Evolutionary conservation across 2,113 vertebrate genomes (phyloP).

Genomic region (Alexandromys fortis): DNA sequence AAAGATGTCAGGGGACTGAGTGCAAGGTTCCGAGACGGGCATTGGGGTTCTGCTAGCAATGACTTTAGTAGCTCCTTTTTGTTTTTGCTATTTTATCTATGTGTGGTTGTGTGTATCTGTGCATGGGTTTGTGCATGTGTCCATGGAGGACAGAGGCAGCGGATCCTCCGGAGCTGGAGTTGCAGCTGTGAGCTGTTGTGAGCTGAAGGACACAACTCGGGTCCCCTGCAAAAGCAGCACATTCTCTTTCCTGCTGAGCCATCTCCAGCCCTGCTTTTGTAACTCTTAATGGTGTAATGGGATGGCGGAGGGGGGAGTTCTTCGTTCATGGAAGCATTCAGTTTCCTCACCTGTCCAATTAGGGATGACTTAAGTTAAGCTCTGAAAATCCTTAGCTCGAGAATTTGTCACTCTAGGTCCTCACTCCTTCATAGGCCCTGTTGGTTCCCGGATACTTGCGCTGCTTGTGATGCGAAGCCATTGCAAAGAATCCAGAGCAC

Average conservation of each 20-base stretch:
- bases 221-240: not conserved
- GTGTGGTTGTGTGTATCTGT: not conserved
- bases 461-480: accelerated
- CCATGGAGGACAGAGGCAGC: no score
- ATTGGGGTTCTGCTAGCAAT: not conserved
- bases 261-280: not conserved
- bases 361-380: not conserved
- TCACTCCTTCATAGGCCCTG: not conserved
- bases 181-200: no score
- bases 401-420: not conserved
- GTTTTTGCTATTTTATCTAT: not conserved
- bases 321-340: not conserved
- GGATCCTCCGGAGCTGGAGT: not conserved
- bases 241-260: not conserved
- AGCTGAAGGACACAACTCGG: not conserved
- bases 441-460: not conserved
- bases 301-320: accelerated
- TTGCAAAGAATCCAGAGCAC: no score
- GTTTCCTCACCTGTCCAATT: not conserved
- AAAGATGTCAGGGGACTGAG: accelerated
- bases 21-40: not conserved
- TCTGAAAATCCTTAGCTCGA: not conserved
- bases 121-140: not conserved
- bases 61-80: not conserved
- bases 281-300: not conserved